A percentile compares a stretch with the other conserved stretches of the same genome.
These are phyloP conservation scores for Raphicerus campestris DNA, from an alignment of 2,113 vertebrate genomes.

Conservation along the genomic window DNA sequence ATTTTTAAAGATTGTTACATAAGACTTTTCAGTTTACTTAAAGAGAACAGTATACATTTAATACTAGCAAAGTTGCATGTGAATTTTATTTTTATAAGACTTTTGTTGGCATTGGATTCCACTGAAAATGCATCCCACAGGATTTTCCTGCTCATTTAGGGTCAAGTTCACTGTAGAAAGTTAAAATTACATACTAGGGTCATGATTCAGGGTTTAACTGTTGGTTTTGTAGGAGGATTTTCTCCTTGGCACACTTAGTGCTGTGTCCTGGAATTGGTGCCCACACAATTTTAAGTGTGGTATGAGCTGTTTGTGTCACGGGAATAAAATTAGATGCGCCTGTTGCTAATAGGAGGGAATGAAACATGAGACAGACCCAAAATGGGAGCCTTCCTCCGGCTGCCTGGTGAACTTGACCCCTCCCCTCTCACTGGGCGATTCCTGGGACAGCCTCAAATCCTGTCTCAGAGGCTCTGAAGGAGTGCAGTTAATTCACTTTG, in stretches of 20 bases:
- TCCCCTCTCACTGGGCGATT: constrained; percentile 65
- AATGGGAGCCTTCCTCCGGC: constrained; percentile 69
- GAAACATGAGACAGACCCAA: constrained; percentile 80
- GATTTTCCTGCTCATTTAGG: background rate
- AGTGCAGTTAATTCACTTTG: constrained; percentile 37
- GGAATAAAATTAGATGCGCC: constrained; percentile 83
- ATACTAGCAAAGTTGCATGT: background rate
- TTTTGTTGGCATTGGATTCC: background rate
- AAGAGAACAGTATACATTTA: background rate
- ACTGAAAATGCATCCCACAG: background rate
- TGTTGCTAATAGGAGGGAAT: constrained; percentile 73
- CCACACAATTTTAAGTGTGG: constrained; percentile 67
- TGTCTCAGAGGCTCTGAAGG: background rate
- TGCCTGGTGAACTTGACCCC: constrained; percentile 66
- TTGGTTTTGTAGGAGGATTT: constrained; percentile 20
- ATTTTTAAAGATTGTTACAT: background rate
- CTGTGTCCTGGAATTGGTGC: constrained; percentile 56
- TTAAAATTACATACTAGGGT: background rate
- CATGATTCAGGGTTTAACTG: constrained; percentile 28
- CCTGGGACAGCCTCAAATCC: constrained; percentile 66
- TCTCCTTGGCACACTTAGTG: background rate
- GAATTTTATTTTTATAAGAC: background rate
- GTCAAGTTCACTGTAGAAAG: constrained; percentile 35
- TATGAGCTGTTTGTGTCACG: constrained; percentile 76
- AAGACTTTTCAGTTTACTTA: background rate